These are phyloP conservation scores for Trachymyrmex septentrionalis DNA, from an alignment of 1,140 invertebrate species.

Conservation along the genomic window DNA sequence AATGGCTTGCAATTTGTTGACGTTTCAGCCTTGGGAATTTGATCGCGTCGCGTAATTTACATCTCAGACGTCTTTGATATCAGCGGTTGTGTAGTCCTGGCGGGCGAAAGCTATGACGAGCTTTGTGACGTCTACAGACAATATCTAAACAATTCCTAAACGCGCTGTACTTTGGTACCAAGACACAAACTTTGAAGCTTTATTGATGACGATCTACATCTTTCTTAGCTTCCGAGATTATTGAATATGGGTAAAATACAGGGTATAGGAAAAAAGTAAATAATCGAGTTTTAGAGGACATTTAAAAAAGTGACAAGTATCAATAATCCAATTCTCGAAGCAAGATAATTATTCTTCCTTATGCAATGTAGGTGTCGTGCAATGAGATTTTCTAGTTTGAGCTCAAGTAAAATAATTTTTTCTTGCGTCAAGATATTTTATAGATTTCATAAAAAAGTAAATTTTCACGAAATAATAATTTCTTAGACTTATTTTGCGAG, in stretches of 20 bases:
- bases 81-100: conserved; percentile 37
- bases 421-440: background rate
- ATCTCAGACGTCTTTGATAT: conserved; percentile 48
- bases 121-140: conserved; percentile 29
- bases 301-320: background rate
- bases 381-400: background rate
- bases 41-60: conserved; percentile 46
- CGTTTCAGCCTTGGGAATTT: conserved; percentile 35
- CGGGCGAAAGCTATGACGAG: conserved; percentile 31
- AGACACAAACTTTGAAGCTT: conserved; percentile 8
- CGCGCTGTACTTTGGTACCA: conserved; percentile 2
- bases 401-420: background rate
- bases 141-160: conserved; percentile 52
- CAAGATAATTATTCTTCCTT: background rate
- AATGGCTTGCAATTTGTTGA: conserved; percentile 19
- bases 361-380: background rate
- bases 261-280: background rate
- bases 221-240: conserved; percentile 13
- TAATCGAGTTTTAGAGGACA: background rate
- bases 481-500: background rate
- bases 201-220: conserved; percentile 20
- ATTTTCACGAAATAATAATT: background rate
- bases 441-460: background rate
- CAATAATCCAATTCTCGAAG: background rate
- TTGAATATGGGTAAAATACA: background rate